These are phyloP conservation scores for Coptodon rendalli DNA, from an alignment of 2,113 vertebrate species.

Conservation along the genomic window DNA sequence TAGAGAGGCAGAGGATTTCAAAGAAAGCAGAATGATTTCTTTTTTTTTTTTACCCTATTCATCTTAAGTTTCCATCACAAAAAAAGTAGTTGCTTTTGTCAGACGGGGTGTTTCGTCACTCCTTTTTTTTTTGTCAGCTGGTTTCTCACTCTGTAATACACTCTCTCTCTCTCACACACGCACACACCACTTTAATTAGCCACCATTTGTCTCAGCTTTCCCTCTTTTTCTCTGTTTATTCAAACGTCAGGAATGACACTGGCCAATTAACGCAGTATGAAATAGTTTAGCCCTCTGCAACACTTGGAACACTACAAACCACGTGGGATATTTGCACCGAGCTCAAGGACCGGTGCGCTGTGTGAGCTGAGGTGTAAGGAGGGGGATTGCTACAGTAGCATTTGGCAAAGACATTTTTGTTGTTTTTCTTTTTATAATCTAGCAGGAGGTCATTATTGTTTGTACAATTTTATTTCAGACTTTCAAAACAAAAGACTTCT, in stretches of 20 bases:
- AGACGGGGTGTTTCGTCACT: neutral
- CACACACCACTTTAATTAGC: slow-evolving; percentile 84
- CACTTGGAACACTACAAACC: slow-evolving; percentile 35
- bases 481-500: neutral
- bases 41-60: neutral
- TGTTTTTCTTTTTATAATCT: neutral
- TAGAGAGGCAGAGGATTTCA: slow-evolving; percentile 47
- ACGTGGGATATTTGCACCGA: slow-evolving; percentile 53
- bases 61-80: slow-evolving; percentile 9
- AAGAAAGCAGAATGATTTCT: slow-evolving; percentile 21
- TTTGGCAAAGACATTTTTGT: neutral
- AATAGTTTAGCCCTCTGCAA: slow-evolving; percentile 84
- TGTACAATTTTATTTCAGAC: slow-evolving; percentile 5
- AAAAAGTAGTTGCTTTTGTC: slow-evolving; percentile 46
- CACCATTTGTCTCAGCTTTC: slow-evolving; percentile 85
- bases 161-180: slow-evolving; percentile 9
- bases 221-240: slow-evolving; percentile 84
- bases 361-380: neutral
- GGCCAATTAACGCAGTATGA: slow-evolving; percentile 87
- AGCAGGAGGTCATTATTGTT: slow-evolving; percentile 18
- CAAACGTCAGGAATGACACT: slow-evolving; percentile 84
- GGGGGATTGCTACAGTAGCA: neutral
- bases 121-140: slow-evolving; percentile 52
- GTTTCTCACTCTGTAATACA: neutral
- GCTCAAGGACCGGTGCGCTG: slow-evolving; percentile 18